Base-by-base conservation (phyloP, 2,113 vertebrate genomes). In the Zapornia atra region DNA sequence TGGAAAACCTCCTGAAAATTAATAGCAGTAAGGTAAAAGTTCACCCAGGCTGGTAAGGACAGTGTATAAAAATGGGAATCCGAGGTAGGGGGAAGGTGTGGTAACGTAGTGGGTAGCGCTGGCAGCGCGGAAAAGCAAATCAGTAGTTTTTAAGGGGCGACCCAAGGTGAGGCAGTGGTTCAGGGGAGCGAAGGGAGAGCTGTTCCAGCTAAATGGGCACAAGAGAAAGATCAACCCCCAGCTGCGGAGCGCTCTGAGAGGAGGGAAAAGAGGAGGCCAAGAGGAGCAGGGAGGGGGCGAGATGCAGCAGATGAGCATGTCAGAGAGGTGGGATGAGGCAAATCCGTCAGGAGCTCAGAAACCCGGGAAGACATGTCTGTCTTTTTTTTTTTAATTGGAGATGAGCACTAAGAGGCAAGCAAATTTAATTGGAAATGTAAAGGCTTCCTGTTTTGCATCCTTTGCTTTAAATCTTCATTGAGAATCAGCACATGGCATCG, bases 401-500 rank as follows among this genome's bases (percentile, higher is more conserved):
- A 46, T 6, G 42, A 95, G 85, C 22, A 18, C 51, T 66, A 93
- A 87, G 57, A 86, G 83, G 65, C 80, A 56, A 82, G 76, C 64
- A 91, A 83, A 79, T 76, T 94, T 93, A 90, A 97, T 48, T 81
- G 86, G 96, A 70, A 95, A 85, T 26, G 91, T 94, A 79, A 88
- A 92, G 79, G 84, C 68, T 87, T 81, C 93, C 91, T 83, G 85
- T 12, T 80, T 38, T 6, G 95, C 70, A 81, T 94, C 82, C 90
- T 82, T 77, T 36, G 72, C 71, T 95, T 96, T 95, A 95, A 93
- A 94, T 93, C 91, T 86, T 91, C 77, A 59, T 66, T 95, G 95
- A 88, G 93, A 96, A 92, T 38, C 81, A 86, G 94, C 75, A 87
- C 88, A 77, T 87, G 36, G 90, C 91, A 70, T 6, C 4, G 28